A percentile compares a stretch with the other conserved stretches of the same genome.
phyloP scores from a whole-genome alignment of 2,113 vertebrate genomes.

The Onychorhynchus coronatus region DNA sequence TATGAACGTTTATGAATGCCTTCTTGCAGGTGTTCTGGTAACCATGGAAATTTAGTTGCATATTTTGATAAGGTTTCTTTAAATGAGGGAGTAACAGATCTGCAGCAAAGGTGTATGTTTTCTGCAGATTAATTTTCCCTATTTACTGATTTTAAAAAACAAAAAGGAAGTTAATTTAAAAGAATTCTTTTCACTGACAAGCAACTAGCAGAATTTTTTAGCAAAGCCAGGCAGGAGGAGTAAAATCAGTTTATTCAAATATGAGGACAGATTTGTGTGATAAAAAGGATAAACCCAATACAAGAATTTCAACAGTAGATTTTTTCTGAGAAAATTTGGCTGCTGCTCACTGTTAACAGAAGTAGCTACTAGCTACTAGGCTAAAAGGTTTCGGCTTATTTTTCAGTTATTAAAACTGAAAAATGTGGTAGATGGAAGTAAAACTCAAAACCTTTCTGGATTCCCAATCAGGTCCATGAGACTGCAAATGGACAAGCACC shows the following conservation, averaged over 20 bases:
- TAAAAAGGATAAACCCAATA: not conserved
- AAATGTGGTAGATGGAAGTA: not conserved
- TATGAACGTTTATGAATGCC: not conserved
- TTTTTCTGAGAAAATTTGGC: not conserved
- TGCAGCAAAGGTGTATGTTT: not conserved
- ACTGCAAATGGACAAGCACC: not conserved
- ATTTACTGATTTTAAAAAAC: not conserved
- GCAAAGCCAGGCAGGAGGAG: not conserved
- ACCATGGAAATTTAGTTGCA: not conserved
- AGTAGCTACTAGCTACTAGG: not conserved
- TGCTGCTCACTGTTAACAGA: not conserved
- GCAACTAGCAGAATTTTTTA: not conserved
- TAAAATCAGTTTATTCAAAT: constrained; percentile 8
- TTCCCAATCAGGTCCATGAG: not conserved
- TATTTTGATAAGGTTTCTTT: not conserved
- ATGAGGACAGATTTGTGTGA: not conserved
- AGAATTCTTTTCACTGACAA: not conserved
- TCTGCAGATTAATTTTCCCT: not conserved
- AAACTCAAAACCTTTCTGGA: not conserved
- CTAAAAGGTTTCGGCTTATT: not conserved
- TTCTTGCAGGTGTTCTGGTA: not conserved
- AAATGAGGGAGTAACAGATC: not conserved
- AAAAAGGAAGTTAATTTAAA: not conserved
- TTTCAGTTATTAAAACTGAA: not conserved
- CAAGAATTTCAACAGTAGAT: not conserved